A percentile compares a stretch with the other conserved stretches of the same genome.
Evolutionary conservation across 2,113 vertebrate species (phyloP).

Genomic region (Eurystomus gularis): DNA sequence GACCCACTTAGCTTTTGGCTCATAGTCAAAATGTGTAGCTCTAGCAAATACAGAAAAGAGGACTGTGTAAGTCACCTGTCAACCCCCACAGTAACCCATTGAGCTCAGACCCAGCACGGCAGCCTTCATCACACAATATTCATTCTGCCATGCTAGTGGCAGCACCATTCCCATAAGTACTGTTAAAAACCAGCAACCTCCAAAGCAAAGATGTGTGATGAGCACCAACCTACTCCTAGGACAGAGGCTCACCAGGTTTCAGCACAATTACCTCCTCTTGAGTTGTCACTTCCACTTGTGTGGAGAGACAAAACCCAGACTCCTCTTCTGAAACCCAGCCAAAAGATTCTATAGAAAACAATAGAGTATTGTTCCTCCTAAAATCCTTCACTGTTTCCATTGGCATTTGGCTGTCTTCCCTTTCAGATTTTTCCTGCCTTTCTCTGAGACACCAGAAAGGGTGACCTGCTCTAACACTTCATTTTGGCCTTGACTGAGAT

Average conservation of each 20-base stretch:
- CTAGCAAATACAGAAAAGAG: background rate
- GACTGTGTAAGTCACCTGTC: background rate
- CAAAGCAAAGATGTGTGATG: background rate
- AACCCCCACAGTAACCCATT: background rate
- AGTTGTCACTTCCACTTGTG: background rate
- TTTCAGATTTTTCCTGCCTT: background rate
- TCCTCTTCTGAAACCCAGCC: background rate
- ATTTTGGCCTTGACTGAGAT: background rate
- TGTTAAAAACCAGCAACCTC: background rate
- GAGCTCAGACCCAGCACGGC: background rate
- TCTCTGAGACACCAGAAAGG: background rate
- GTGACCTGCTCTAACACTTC: background rate
- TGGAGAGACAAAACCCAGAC: background rate
- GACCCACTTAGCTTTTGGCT: constrained; percentile 25
- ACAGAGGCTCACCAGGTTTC: background rate
- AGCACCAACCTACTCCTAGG: background rate
- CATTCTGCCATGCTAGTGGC: background rate
- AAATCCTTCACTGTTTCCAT: background rate
- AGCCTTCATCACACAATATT: background rate
- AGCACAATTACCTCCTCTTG: background rate
- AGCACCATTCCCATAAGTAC: background rate
- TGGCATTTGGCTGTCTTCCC: background rate
- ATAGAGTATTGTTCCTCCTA: background rate
- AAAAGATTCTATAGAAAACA: background rate
- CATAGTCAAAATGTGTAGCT: background rate